Conservation (phyloP, 2,888 invertebrate genomes). For the Nephrotoma guestfalica region DNA sequence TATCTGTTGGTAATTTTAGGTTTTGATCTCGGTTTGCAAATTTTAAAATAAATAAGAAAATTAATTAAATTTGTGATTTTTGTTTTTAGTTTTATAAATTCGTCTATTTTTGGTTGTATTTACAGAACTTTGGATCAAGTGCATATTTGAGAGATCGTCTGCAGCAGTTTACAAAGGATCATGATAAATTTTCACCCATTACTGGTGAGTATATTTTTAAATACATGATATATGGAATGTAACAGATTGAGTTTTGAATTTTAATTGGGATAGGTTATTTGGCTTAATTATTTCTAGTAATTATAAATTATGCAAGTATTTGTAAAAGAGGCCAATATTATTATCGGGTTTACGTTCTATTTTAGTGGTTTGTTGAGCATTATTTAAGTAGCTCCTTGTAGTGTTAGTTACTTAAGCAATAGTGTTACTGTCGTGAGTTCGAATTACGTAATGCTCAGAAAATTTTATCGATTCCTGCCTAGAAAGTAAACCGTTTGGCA, state of each 20-base stretch:
- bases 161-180: conserved; percentile 25
- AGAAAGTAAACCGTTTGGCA: too few species aligned
- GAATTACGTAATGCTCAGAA: too few species aligned
- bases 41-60: background rate
- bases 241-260: background rate
- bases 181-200: conserved; percentile 27
- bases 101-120: conserved; percentile 2
- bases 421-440: too few species aligned
- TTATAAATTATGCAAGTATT: background rate
- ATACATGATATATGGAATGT: background rate
- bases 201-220: conserved; percentile 17
- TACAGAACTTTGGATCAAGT: conserved; percentile 29
- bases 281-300: background rate
- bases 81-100: background rate
- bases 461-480: too few species aligned
- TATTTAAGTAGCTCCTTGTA: too few species aligned
- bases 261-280: background rate
- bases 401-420: too few species aligned
- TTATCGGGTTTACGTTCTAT: too few species aligned
- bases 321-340: background rate
- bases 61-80: background rate
- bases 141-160: conserved; percentile 30
- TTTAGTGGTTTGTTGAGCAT: too few species aligned
- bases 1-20: background rate
- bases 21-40: background rate